Conservation (phyloP, 2,113 vertebrate species). For the Zootoca vivipara region DNA sequence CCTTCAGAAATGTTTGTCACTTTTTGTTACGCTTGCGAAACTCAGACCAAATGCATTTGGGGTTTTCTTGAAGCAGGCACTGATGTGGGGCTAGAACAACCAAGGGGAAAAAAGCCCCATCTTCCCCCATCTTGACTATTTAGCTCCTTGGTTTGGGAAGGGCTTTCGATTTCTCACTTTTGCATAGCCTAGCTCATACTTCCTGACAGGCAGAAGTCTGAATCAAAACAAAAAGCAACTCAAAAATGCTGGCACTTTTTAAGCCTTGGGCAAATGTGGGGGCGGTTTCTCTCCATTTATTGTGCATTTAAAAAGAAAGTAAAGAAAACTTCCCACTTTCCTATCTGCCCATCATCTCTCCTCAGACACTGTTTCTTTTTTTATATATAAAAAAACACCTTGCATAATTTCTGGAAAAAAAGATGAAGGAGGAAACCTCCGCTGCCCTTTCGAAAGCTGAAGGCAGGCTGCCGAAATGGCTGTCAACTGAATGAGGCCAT, state of each 20-base stretch:
- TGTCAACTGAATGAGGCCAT: background rate
- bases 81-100: background rate
- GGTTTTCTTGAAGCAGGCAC: background rate
- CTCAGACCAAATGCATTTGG: background rate
- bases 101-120: background rate
- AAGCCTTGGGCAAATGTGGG: background rate
- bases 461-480: background rate
- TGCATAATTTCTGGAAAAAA: no score
- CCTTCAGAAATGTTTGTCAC: background rate
- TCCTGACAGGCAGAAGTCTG: background rate
- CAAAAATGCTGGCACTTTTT: background rate
- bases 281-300: background rate
- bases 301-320: background rate
- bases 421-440: no score
- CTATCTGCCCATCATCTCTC: background rate
- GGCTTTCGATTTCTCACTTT: background rate
- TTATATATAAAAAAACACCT: no score
- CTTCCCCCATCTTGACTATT: background rate
- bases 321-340: background rate
- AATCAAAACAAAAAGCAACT: background rate
- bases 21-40: background rate
- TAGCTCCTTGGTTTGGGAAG: background rate
- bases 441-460: background rate
- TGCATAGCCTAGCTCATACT: background rate
- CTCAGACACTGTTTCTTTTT: background rate